Conservation (phyloP, 2,113 vertebrate species). For the Cnemophilus loriae region DNA sequence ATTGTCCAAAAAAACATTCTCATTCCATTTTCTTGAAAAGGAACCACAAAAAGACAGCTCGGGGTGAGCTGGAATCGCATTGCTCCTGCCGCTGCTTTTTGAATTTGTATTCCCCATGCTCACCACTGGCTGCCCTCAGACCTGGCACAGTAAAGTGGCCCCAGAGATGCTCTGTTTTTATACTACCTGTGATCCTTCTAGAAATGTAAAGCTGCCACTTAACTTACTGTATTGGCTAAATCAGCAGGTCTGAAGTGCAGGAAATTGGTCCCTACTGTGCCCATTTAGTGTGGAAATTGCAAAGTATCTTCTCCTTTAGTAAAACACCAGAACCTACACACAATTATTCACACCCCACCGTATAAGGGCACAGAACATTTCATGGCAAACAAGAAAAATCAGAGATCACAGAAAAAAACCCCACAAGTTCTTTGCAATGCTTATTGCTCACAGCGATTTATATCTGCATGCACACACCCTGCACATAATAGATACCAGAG, state of each 20-base stretch:
- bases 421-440: background rate
- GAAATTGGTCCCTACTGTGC: slow-evolving; percentile 75
- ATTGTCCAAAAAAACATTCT: slow-evolving; percentile 78
- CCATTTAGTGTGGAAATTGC: slow-evolving; percentile 60
- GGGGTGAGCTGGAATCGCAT: background rate
- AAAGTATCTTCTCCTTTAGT: slow-evolving; percentile 62
- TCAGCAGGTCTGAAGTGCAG: slow-evolving; percentile 66
- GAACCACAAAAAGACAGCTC: slow-evolving; percentile 71
- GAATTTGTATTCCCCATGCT: slow-evolving; percentile 72
- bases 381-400: slow-evolving; percentile 17
- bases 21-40: slow-evolving; percentile 70
- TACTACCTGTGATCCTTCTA: slow-evolving; percentile 71
- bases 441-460: background rate
- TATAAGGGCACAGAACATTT: slow-evolving; percentile 20
- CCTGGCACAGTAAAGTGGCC: slow-evolving; percentile 26
- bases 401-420: background rate
- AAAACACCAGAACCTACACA: slow-evolving; percentile 52
- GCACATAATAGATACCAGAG: background rate
- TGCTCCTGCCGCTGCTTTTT: slow-evolving; percentile 45
- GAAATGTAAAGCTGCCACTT: slow-evolving; percentile 68
- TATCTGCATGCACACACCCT: background rate
- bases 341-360: slow-evolving; percentile 31
- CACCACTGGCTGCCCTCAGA: slow-evolving; percentile 3
- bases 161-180: slow-evolving; percentile 58
- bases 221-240: slow-evolving; percentile 71